phyloP scores from a whole-genome alignment of 2,113 vertebrate species.

The Bothrops jararaca region DNA sequence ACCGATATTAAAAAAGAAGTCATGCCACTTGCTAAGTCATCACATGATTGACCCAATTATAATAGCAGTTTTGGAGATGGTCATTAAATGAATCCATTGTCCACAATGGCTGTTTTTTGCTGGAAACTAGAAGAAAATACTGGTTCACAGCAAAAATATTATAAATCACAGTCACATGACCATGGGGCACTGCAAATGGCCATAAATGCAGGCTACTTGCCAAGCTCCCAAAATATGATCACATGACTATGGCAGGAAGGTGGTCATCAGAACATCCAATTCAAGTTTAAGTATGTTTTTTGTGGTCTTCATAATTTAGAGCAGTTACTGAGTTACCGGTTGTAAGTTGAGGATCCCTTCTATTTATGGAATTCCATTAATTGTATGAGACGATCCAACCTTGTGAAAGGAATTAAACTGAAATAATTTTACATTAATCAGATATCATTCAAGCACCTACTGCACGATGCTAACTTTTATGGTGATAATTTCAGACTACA shows the following conservation, averaged over 20 bases:
- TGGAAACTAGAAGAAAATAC: background rate
- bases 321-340: background rate
- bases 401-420: background rate
- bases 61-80: background rate
- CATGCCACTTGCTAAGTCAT: background rate
- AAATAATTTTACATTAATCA: background rate
- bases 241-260: background rate
- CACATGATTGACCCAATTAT: background rate
- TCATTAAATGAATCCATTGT: background rate
- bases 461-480: background rate
- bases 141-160: background rate
- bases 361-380: background rate
- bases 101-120: background rate
- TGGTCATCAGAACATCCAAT: background rate
- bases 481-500: background rate
- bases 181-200: background rate
- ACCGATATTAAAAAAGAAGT: background rate
- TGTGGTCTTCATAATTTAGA: background rate
- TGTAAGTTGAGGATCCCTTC: background rate
- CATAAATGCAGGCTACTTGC: background rate
- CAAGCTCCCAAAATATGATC: background rate
- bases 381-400: background rate
- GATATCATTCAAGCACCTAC: background rate
- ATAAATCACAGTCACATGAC: background rate
- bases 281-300: background rate